phyloP scores from a whole-genome alignment of 2,888 invertebrate genomes.

The Hartigia nigra region DNA sequence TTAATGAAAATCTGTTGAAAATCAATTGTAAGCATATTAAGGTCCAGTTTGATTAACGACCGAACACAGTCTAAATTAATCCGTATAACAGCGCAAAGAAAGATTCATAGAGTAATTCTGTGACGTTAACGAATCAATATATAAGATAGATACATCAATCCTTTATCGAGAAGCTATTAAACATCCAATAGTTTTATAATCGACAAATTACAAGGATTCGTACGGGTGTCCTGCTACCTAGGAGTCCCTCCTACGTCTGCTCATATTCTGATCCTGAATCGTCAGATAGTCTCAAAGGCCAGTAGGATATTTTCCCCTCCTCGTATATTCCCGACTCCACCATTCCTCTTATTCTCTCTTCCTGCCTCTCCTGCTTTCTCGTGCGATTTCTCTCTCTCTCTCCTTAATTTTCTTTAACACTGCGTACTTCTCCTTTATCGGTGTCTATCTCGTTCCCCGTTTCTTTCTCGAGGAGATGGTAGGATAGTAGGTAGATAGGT shows the following conservation, averaged over 20 bases:
- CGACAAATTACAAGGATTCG: background rate
- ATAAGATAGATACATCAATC: background rate
- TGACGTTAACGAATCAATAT: background rate
- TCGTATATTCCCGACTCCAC: slow-evolving; percentile 12
- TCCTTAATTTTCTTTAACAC: background rate
- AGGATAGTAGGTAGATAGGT: background rate
- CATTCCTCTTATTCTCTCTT: slow-evolving; percentile 21
- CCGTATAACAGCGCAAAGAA: background rate
- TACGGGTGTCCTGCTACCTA: background rate
- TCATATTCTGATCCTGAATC: slow-evolving; percentile 31
- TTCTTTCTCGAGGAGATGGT: background rate
- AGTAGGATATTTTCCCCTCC: slow-evolving; percentile 24
- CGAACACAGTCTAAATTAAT: background rate
- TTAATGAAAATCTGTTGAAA: background rate
- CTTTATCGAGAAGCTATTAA: background rate
- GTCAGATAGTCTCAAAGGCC: slow-evolving; percentile 24
- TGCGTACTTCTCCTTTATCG: background rate
- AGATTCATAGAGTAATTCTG: background rate
- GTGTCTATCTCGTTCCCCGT: background rate
- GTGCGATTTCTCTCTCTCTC: slow-evolving; percentile 5
- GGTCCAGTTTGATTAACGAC: background rate
- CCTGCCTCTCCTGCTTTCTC: slow-evolving; percentile 23
- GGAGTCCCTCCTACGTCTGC: slow-evolving; percentile 23
- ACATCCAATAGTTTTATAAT: background rate
- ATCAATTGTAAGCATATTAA: background rate